Evolutionary conservation across 2,113 vertebrate species (phyloP).

Genomic region (Cinclus cinclus): DNA sequence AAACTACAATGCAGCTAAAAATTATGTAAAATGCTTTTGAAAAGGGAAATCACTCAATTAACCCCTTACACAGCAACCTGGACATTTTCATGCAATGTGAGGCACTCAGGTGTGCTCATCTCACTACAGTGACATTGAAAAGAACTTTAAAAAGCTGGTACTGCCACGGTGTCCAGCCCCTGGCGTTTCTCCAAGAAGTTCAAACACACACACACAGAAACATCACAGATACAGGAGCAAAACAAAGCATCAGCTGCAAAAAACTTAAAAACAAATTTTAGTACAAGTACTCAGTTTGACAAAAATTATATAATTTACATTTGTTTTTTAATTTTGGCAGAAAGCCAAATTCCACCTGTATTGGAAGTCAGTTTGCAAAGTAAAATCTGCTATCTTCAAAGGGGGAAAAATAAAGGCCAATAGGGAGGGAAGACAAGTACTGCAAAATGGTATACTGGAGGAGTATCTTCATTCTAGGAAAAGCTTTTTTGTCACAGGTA

Average conservation of each 20-base stretch:
- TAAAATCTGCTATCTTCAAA: neutral
- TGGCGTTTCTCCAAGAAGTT: neutral
- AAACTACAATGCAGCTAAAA: neutral
- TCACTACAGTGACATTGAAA: neutral
- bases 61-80: neutral
- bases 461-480: neutral
- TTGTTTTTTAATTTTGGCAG: constrained; percentile 1
- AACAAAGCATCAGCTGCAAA: neutral
- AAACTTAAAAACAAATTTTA: neutral
- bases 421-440: neutral
- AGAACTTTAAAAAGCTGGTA: neutral
- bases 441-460: neutral
- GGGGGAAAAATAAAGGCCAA: neutral
- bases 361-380: neutral
- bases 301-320: neutral
- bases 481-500: neutral
- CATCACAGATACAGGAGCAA: neutral
- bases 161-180: neutral
- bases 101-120: neutral
- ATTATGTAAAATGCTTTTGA: neutral
- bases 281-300: neutral
- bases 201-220: neutral
- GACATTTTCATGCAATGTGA: neutral
- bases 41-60: neutral
- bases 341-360: neutral